These are phyloP conservation scores for Campoplex nolae DNA, from an alignment of 2,888 invertebrate species.

Conservation along the genomic window DNA sequence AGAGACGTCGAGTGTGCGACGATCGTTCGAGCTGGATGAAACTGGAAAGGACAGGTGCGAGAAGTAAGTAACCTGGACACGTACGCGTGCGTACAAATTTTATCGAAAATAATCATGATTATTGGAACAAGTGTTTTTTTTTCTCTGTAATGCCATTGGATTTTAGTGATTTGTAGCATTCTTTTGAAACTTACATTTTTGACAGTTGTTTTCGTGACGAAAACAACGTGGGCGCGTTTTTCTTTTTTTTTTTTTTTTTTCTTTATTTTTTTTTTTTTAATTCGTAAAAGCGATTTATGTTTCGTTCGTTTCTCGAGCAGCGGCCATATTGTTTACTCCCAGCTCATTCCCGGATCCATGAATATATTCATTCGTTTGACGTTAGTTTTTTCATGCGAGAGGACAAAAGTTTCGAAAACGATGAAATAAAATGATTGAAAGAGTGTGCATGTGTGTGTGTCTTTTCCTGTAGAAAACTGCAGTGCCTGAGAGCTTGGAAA, in stretches of 20 bases:
- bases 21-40: background rate
- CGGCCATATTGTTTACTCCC: background rate
- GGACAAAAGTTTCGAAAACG: background rate
- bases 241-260: background rate
- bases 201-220: background rate
- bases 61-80: background rate
- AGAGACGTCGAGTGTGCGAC: background rate
- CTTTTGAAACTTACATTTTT: background rate
- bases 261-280: no score
- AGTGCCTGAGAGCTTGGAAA: background rate
- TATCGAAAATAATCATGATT: background rate
- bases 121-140: background rate
- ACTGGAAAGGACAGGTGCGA: constrained; percentile 16
- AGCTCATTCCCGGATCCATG: background rate
- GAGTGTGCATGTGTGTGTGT: background rate
- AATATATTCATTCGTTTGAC: background rate
- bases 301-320: background rate
- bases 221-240: background rate
- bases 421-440: background rate
- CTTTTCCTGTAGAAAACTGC: background rate
- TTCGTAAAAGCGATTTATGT: background rate
- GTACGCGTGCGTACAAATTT: constrained; percentile 1
- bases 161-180: background rate
- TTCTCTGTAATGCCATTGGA: background rate
- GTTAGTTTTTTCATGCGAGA: background rate